Evolutionary conservation across 1,140 invertebrate species (phyloP).

Genomic region (Neodiprion fabricii): DNA sequence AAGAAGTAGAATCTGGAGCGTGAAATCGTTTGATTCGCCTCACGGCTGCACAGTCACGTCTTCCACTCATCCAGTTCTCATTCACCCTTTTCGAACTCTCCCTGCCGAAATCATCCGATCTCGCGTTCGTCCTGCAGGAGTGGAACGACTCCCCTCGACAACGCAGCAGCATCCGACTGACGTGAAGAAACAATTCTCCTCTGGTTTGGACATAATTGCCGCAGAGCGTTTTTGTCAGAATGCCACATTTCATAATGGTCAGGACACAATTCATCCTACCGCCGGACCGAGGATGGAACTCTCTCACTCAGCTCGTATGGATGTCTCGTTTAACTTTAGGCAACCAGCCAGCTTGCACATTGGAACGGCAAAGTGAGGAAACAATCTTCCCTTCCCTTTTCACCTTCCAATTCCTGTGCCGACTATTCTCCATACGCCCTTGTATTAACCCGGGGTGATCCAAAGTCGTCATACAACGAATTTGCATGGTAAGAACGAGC

Average conservation of each 20-base stretch:
- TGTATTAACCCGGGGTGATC: background rate
- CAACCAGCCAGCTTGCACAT: no score
- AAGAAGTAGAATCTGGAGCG: slow-evolving; percentile 38
- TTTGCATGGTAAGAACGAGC: no score
- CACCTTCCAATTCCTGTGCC: background rate
- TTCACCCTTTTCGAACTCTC: background rate
- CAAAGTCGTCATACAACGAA: no score
- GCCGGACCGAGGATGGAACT: no score
- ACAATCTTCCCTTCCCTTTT: background rate
- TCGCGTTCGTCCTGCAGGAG: background rate
- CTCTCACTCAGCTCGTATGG: no score
- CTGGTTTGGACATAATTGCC: background rate
- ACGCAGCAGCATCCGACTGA: background rate
- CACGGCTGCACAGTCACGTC: slow-evolving; percentile 35
- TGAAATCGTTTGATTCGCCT: slow-evolving; percentile 46
- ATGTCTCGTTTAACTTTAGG: no score
- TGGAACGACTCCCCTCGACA: background rate
- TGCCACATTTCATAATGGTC: no score
- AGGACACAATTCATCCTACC: no score
- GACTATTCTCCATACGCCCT: background rate
- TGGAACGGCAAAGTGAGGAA: no score
- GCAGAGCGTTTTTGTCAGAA: background rate
- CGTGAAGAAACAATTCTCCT: background rate
- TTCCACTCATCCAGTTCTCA: slow-evolving; percentile 13
- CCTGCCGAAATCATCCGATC: background rate